These are phyloP conservation scores for Eutolmus rufibarbis DNA, from an alignment of 2,888 invertebrate genomes.

Conservation along the genomic window DNA sequence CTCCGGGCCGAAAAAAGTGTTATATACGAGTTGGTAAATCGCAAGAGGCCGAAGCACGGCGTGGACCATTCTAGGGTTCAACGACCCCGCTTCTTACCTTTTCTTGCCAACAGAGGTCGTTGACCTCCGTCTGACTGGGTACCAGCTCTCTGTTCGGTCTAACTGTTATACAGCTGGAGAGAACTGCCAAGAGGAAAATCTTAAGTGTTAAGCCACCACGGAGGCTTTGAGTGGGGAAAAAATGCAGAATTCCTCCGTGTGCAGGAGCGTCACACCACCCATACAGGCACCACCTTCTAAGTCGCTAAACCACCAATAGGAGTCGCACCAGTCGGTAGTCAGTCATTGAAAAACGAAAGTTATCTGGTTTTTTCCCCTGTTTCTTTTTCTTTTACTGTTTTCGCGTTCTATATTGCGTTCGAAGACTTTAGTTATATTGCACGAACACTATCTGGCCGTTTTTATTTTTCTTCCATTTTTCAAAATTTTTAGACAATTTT, in stretches of 20 bases:
- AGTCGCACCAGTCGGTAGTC: background rate
- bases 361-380: constrained; percentile 41
- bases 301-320: background rate
- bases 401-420: constrained; percentile 13
- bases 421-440: background rate
- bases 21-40: background rate
- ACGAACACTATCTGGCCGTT: background rate
- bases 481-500: background rate
- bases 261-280: background rate
- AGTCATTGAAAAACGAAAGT: constrained; percentile 64
- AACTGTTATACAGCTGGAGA: constrained; percentile 22
- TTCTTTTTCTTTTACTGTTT: constrained; percentile 20
- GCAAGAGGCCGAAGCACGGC: background rate
- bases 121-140: constrained; percentile 9
- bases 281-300: background rate
- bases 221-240: background rate
- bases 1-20: background rate
- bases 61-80: background rate
- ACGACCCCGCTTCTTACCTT: constrained; percentile 11
- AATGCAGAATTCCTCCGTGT: background rate
- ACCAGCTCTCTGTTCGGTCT: background rate
- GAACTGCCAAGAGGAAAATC: background rate
- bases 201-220: background rate
- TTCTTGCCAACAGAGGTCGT: constrained; percentile 8
- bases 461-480: background rate